Conservation (phyloP, 1,140 invertebrate species). For the Trachymyrmex septentrionalis region DNA sequence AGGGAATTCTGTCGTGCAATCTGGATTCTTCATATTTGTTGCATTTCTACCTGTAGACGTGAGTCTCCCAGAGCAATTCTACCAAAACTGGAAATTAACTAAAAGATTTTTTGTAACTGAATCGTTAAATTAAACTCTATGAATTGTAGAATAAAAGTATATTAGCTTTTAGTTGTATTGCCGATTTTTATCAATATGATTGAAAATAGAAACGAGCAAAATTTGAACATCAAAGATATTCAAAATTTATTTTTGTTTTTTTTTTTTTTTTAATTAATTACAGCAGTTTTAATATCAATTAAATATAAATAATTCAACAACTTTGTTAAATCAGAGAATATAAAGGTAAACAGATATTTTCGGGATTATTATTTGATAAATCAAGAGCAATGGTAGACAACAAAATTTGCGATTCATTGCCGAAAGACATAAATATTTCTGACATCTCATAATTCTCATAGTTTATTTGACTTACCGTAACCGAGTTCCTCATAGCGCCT, state of each 20-base stretch:
- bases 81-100: not conserved
- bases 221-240: not conserved
- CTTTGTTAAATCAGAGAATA: not conserved
- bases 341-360: not conserved
- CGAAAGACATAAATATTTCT: not conserved
- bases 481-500: not conserved
- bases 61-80: not conserved
- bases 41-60: not conserved
- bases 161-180: not conserved
- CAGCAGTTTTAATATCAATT: not conserved
- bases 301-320: not conserved
- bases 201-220: not conserved
- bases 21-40: not conserved
- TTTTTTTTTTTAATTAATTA: not conserved
- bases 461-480: constrained; percentile 5
- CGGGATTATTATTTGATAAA: not conserved
- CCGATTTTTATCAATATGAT: not conserved
- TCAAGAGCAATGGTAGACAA: not conserved
- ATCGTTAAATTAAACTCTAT: not conserved
- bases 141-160: not conserved
- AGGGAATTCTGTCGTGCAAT: not conserved
- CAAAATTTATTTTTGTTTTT: not conserved
- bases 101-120: not conserved
- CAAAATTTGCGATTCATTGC: not conserved
- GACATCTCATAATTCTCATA: not conserved